Conservation (phyloP, 2,888 invertebrate genomes). For the Polymixis flavicincta region DNA sequence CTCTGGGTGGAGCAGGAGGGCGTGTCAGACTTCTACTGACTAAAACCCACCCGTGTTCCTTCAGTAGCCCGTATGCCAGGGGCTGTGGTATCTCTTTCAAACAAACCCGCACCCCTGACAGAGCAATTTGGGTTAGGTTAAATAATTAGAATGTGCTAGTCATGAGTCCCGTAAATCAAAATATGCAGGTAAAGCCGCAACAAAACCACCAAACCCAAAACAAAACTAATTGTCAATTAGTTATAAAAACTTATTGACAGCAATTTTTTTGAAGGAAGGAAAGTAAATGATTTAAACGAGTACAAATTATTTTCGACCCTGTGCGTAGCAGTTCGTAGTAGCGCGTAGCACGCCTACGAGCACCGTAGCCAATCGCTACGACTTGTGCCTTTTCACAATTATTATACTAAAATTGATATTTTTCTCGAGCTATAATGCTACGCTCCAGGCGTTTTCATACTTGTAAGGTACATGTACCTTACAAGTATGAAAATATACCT, state of each 20-base stretch:
- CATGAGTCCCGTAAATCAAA: neutral
- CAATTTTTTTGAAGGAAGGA: neutral
- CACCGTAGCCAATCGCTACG: conserved; percentile 43
- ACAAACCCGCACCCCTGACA: too few relatives aligned
- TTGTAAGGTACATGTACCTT: too few relatives aligned
- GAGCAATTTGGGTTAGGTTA: neutral
- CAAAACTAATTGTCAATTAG: neutral
- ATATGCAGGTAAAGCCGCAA: neutral
- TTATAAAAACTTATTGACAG: too few relatives aligned
- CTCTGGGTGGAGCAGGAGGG: too few relatives aligned
- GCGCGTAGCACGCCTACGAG: conserved; percentile 54
- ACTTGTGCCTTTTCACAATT: neutral
- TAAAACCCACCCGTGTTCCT: too few relatives aligned
- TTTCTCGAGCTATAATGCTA: neutral
- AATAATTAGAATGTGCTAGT: neutral
- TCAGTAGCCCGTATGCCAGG: too few relatives aligned
- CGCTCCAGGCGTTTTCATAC: too few relatives aligned
- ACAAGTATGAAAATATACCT: neutral
- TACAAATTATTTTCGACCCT: neutral
- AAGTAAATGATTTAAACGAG: neutral
- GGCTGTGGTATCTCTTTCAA: too few relatives aligned
- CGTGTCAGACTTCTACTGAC: too few relatives aligned
- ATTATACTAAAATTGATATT: neutral
- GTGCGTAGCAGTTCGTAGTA: conserved; percentile 45
- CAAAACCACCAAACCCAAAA: neutral